Conservation (phyloP, 2,797 vertebrate genomes). For the Acridotheres tristis region DNA sequence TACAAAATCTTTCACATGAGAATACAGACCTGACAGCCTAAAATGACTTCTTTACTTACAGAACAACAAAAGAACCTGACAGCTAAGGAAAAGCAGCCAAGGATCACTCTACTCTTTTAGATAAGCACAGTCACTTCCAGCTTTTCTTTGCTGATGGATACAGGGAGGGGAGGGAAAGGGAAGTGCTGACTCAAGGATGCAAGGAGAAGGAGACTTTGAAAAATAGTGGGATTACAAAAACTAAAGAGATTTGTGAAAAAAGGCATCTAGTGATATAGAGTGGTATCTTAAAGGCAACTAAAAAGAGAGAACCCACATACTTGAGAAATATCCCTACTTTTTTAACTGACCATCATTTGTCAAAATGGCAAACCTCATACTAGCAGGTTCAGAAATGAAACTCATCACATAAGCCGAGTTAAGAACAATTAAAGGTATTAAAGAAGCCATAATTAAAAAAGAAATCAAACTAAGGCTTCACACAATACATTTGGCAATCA, state of each 20-base stretch:
- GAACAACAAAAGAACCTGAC: not conserved
- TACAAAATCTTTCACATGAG: rapidly evolving
- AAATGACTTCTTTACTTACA: not conserved
- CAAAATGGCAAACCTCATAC: not conserved
- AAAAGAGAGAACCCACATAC: not conserved
- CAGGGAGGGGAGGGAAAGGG: not conserved
- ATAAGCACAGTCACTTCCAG: constrained; percentile 48
- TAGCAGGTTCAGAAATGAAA: not conserved
- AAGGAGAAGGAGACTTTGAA: not conserved
- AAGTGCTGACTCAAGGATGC: not conserved
- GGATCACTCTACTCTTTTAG: not conserved
- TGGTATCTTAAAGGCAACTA: not conserved
- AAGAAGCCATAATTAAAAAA: not conserved
- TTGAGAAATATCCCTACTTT: not conserved
- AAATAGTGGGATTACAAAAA: not conserved
- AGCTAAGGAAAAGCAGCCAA: not conserved
- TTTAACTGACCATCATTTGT: not conserved
- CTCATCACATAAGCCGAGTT: not conserved
- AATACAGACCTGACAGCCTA: not conserved
- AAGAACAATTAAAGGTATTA: not conserved
- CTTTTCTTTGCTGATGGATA: constrained; percentile 22
- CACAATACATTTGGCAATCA: not conserved
- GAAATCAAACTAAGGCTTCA: not conserved
- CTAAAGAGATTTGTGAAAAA: not conserved
- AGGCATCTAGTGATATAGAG: not conserved